A percentile compares a stretch with the other conserved stretches of the same genome.
phyloP scores from a whole-genome alignment of 2,113 vertebrate species.

The Mus spicilegus region DNA sequence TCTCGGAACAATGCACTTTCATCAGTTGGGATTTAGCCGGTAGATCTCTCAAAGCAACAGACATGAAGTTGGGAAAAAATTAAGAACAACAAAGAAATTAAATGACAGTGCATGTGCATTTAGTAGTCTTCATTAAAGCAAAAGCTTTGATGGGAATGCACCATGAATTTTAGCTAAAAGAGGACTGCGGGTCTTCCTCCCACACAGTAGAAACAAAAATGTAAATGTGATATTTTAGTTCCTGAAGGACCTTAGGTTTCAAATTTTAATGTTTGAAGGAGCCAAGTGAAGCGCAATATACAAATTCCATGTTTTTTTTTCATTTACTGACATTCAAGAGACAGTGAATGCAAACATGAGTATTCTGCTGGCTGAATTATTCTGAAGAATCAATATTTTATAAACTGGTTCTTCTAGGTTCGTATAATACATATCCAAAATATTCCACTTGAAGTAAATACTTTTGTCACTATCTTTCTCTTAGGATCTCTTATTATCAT shows the following conservation, averaged over 20 bases:
- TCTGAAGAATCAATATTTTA: conserved; percentile 8
- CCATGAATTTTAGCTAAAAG: conserved; percentile 54
- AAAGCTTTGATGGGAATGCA: conserved; percentile 6
- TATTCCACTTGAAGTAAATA: conserved; percentile 16
- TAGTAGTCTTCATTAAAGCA: background rate
- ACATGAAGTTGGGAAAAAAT: background rate
- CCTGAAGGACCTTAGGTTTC: conserved; percentile 22
- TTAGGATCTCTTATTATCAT: conserved; percentile 31
- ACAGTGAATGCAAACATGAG: background rate
- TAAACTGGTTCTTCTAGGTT: background rate
- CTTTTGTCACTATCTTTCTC: conserved; percentile 32
- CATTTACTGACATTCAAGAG: conserved; percentile 7
- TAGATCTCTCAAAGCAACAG: conserved; percentile 6
- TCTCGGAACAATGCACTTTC: background rate
- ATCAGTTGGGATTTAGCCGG: background rate
- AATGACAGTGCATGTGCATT: background rate
- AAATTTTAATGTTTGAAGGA: conserved; percentile 12
- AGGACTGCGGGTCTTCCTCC: conserved; percentile 31
- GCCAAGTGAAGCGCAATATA: background rate
- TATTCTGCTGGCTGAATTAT: conserved; percentile 7
- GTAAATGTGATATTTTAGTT: conserved; percentile 33
- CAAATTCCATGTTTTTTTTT: conserved; percentile 1
- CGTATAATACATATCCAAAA: background rate
- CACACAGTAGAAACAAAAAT: conserved; percentile 46
- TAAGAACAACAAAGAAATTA: conserved; percentile 27